Evolutionary conservation across 2,797 vertebrate species (phyloP), one percentile per base, ranked within the genome.

Genomic region (Notolabrus celidotus): DNA sequence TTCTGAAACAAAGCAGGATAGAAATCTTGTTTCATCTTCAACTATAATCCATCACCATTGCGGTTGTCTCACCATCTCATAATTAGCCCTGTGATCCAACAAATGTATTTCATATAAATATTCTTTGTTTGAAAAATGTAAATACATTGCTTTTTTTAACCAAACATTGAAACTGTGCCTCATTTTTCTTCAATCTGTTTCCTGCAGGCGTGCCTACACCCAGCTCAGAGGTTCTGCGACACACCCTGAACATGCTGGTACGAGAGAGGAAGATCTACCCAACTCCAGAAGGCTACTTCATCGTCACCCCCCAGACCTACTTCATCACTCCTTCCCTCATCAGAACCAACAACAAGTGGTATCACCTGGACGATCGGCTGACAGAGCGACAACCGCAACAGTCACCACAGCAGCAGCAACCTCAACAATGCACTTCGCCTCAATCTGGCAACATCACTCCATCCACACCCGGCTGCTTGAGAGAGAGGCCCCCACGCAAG

Each of bases 271-370:
- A 99, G 93, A 99, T 99, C 94, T 99, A 99, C 85, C 98, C 97
- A 34, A 98, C 98, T 76, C 96, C 97, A 0, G 98, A 99, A 87
- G 98, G 98, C 89, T 99, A 99, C 92, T 99, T 98, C 94, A 98
- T 99, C 62, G 98, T 99, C 87, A 99, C 98, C 34, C 97, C 98
- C 0, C 98, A 99, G 93, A 99, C 98, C 73, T 99, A 99, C 86
- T 99, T 97, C 93, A 99, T 99, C 83, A 99, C 98, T 16, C 98
- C 98, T 33, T 99, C 98, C 81, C 97, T 99, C 90, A 99, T 99
- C 94, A 95, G 98, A 95, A 96, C 96, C 92, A 99, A 98, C 94
- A 99, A 97, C 92, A 99, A 99, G 90, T 99, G 98, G 98, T 99
- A 99, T 92, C 98, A 99, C 92, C 93, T 99, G 91, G 98, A 99